Percentiles rank a stretch among this genome's conserved stretches.
phyloP scores from a whole-genome alignment of 2,797 vertebrate species.

The Adelosebastes latens region DNA sequence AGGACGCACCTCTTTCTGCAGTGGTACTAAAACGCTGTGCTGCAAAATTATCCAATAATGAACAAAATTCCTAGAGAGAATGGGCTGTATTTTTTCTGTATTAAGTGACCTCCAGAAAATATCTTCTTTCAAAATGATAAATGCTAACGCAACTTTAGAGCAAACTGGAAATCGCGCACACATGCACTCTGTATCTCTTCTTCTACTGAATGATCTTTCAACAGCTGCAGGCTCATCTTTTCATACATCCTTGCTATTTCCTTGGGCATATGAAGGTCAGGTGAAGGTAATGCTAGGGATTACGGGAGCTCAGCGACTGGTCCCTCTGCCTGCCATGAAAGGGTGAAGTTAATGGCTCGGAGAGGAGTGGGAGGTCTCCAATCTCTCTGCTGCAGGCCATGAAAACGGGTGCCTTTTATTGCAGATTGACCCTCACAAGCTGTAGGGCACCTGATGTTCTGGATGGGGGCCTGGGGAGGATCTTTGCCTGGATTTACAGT shows the following conservation, averaged over 20 bases:
- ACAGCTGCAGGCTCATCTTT: conserved; percentile 54
- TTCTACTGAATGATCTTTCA: conserved; percentile 25
- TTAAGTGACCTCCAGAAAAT: conserved; percentile 7
- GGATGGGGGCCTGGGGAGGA: conserved; percentile 42
- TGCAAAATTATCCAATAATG: not conserved
- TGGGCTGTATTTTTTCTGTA: not conserved
- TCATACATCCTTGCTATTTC: conserved; percentile 64
- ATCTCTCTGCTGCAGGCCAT: conserved; percentile 71
- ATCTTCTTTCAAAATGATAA: conserved; percentile 12
- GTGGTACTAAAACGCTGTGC: not conserved
- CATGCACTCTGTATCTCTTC: not conserved
- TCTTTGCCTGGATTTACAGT: conserved; percentile 79
- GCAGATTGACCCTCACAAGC: conserved; percentile 81
- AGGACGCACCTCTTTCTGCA: not conserved
- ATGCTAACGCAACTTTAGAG: not conserved
- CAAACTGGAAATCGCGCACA: conserved; percentile 5
- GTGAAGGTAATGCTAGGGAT: conserved; percentile 82
- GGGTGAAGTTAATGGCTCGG: conserved; percentile 83
- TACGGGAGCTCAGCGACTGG: conserved; percentile 78
- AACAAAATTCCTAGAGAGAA: not conserved
- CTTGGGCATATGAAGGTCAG: conserved; percentile 75
- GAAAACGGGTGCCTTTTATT: conserved; percentile 86
- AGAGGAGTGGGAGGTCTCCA: conserved; percentile 82
- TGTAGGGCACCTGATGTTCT: conserved; percentile 59
- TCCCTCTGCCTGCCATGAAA: conserved; percentile 77